Conservation (phyloP, 1,140 invertebrate genomes). For the Pseudomyrmex dendroicus region DNA sequence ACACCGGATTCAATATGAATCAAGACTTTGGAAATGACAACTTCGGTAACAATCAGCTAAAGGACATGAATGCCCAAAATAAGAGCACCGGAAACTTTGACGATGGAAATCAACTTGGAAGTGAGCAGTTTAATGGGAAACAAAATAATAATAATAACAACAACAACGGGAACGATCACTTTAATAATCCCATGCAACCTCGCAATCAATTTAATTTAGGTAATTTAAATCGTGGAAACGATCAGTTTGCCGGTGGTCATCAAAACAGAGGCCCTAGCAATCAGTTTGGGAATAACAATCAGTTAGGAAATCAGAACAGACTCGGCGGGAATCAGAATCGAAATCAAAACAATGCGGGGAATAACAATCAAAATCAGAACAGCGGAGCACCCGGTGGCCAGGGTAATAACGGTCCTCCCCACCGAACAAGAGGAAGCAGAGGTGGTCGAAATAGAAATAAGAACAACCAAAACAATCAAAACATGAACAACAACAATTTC, state of each 20-base stretch:
- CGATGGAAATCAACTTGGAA: conserved; percentile 64
- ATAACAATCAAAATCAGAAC: conserved; percentile 59
- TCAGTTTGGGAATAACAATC: conserved; percentile 61
- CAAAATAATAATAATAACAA: conserved; percentile 53
- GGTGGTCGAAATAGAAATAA: conserved; percentile 79
- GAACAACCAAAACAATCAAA: conserved; percentile 71
- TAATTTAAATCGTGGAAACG: conserved; percentile 72
- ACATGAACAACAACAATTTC: conserved; percentile 72
- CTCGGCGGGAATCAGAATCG: conserved; percentile 70
- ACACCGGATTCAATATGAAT: conserved; percentile 70
- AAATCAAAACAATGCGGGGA: conserved; percentile 63
- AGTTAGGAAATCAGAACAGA: conserved; percentile 74
- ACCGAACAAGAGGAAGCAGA: conserved; percentile 66
- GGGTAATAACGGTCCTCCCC: background rate
- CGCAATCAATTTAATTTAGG: conserved; percentile 68
- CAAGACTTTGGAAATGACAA: conserved; percentile 66
- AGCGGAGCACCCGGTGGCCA: too few relatives aligned
- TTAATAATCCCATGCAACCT: conserved; percentile 67
- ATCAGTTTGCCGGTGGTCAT: conserved; percentile 68
- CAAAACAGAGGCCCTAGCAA: conserved; percentile 73
- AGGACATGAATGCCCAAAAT: conserved; percentile 50
- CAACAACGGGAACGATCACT: conserved; percentile 64
- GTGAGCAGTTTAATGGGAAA: conserved; percentile 73
- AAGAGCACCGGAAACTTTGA: conserved; percentile 62
- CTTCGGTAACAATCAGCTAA: conserved; percentile 52